A percentile compares a stretch with the other conserved stretches of the same genome.
phyloP scores from a whole-genome alignment of 1,140 invertebrate genomes.

The Copidosoma floridanum region DNA sequence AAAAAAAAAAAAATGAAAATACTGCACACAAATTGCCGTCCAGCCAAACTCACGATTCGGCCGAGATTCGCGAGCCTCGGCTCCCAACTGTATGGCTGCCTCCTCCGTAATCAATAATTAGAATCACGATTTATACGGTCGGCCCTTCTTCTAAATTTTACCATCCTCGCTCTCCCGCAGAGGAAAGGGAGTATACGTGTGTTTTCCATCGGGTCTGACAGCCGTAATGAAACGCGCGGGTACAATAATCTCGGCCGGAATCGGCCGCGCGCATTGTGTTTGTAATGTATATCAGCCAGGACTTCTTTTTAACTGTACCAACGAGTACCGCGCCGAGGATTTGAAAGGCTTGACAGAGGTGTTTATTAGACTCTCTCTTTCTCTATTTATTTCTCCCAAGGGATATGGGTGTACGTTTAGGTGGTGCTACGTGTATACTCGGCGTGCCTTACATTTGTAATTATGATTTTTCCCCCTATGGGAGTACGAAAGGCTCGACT shows the following conservation, averaged over 20 bases:
- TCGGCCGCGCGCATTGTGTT: not conserved
- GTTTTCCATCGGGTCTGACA: no score
- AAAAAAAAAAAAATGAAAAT: no score
- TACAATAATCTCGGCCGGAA: not conserved
- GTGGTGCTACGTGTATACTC: not conserved
- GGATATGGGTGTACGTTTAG: not conserved
- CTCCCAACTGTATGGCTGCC: no score
- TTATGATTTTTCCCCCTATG: constrained; percentile 16
- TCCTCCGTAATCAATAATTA: constrained; percentile 19
- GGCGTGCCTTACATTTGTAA: not conserved
- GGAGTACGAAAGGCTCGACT: no score
- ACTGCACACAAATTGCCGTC: not conserved
- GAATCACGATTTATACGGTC: constrained; percentile 19
- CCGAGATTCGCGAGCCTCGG: no score
- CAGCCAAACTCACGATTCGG: not conserved
- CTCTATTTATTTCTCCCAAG: no score
- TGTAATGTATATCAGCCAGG: no score
- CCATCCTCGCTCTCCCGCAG: no score
- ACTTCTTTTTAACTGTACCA: no score
- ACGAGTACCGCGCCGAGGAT: not conserved
- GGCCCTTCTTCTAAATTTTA: not conserved
- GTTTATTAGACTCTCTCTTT: constrained; percentile 16
- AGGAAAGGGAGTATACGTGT: no score
- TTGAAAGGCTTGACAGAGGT: constrained; percentile 7
- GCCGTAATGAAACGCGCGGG: not conserved